These are phyloP conservation scores for Eidolon helvum DNA, from an alignment of 2,113 vertebrate genomes.

Conservation along the genomic window DNA sequence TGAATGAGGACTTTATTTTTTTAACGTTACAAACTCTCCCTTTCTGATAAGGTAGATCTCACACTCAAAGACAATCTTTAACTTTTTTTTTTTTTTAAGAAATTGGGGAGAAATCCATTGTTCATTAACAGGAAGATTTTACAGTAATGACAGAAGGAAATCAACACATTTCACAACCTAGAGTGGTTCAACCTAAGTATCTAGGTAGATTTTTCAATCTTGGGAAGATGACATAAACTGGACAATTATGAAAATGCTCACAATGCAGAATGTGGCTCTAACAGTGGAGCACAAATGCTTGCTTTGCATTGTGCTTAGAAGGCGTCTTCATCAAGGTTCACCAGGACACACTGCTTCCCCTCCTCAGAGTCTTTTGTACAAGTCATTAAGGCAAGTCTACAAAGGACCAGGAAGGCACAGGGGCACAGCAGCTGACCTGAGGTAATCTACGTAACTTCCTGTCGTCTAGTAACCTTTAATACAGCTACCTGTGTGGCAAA, in stretches of 20 bases:
- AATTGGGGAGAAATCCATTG: slow-evolving; percentile 73
- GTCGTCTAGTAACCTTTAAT: slow-evolving; percentile 40
- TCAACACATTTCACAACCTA: slow-evolving; percentile 77
- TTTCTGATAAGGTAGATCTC: slow-evolving; percentile 80
- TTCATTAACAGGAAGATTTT: slow-evolving; percentile 79
- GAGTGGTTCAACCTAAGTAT: slow-evolving; percentile 73
- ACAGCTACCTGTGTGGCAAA: slow-evolving; percentile 15
- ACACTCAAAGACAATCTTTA: slow-evolving; percentile 78
- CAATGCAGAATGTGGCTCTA: slow-evolving; percentile 42
- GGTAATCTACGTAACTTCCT: not conserved
- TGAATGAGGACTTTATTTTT: slow-evolving; percentile 81
- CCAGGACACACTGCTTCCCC: slow-evolving; percentile 35
- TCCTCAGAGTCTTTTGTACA: not conserved
- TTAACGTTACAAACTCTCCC: slow-evolving; percentile 84
- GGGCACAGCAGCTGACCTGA: slow-evolving; percentile 8
- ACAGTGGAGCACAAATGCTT: slow-evolving; percentile 34
- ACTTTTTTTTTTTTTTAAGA: slow-evolving; percentile 60
- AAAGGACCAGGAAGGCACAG: slow-evolving; percentile 36
- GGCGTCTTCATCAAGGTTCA: not conserved
- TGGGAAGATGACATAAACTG: slow-evolving; percentile 42
- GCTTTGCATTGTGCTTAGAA: slow-evolving; percentile 31
- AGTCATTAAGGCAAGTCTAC: slow-evolving; percentile 67
- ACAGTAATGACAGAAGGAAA: slow-evolving; percentile 79
- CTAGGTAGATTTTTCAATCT: slow-evolving; percentile 62
- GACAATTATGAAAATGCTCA: slow-evolving; percentile 38